These are phyloP conservation scores for Drosophila ustulata DNA, from an alignment of 2,888 invertebrate species.

Conservation along the genomic window DNA sequence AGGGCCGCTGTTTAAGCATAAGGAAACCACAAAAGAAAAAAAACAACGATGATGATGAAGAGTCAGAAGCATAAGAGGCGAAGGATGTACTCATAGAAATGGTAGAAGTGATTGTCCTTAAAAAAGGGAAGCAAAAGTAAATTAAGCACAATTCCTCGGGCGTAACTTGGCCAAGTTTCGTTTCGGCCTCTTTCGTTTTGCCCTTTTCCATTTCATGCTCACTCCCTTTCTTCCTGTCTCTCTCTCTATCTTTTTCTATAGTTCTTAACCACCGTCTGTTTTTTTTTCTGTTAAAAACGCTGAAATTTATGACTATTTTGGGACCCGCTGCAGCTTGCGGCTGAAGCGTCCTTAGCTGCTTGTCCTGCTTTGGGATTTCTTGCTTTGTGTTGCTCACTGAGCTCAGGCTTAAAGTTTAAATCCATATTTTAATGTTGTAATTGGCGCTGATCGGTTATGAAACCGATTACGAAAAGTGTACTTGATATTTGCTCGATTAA, in stretches of 20 bases:
- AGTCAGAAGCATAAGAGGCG: constrained; percentile 4
- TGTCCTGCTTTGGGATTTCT: constrained; percentile 32
- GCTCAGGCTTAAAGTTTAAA: constrained; percentile 50
- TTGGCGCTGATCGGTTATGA: constrained; percentile 27
- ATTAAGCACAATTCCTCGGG: constrained; percentile 75
- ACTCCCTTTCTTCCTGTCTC: not conserved
- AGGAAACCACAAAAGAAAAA: constrained; percentile 29
- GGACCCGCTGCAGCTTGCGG: constrained; percentile 67
- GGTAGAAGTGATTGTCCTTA: constrained; percentile 20
- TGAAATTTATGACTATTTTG: constrained; percentile 79
- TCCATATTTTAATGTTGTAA: constrained; percentile 24
- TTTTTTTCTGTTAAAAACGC: constrained; percentile 58
- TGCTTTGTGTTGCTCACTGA: constrained; percentile 20
- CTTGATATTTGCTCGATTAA: too few relatives aligned
- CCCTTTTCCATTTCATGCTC: constrained; percentile 19
- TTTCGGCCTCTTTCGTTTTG: constrained; percentile 38
- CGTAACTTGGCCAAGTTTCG: constrained; percentile 57
- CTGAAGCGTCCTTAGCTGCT: constrained; percentile 56
- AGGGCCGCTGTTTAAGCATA: constrained; percentile 27
- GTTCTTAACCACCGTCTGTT: constrained; percentile 51
- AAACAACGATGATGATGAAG: constrained; percentile 18
- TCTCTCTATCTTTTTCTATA: constrained; percentile 24
- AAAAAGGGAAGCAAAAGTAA: constrained; percentile 60
- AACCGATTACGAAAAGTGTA: not conserved
- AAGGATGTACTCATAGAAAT: not conserved